Base-by-base conservation (phyloP, 2,888 invertebrate species). In the Meghimatium bilineatum region DNA sequence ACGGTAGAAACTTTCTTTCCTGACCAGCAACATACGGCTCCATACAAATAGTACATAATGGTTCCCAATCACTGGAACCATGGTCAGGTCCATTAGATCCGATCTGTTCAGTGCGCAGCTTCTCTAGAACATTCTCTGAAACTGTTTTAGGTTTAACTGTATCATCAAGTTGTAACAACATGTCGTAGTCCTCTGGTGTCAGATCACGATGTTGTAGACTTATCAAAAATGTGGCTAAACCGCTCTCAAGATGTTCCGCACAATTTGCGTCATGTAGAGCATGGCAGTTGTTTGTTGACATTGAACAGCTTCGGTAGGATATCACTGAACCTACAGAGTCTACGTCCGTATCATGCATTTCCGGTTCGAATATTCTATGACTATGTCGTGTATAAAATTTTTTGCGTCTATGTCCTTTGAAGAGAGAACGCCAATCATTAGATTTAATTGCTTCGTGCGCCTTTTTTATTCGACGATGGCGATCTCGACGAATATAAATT, bases 121-220 rank as follows among this genome's bases (percentile, higher is more conserved):
- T 81, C 17, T 85, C 56, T 10, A 93, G 79, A 1, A 86, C 60
- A 69, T 85, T 85, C 44, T 86, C 82, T 17, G 89, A 85, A 5
- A 93, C 80, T 38, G 93, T 93, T 87, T 92, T 93, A 3, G 92
- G 91, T 49, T 89, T 87, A 8, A 93, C 91, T 32, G 90, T 82
- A 44, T 93, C 91, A 72, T 93, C 93, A n/a, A 93, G 88, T 49
- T 89, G 83, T 17, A 91, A 87, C 29, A 93, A 87, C 52, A 91
- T 80, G 14, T 93, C 93, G 80, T 93, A 93, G 81, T 93, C 93
- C 81, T 93, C 93, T 0, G 93, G 93, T 10, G 91, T 91, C n/a
- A 93, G 82, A 1, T 93, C 93, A n/a, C 93, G 86, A 82, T 93
- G 91, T 81, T 93, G 93, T 12, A 93, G 67, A 32, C 75, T 88